Conservation (phyloP, 2,888 invertebrate genomes). For the Atrina japonica region DNA sequence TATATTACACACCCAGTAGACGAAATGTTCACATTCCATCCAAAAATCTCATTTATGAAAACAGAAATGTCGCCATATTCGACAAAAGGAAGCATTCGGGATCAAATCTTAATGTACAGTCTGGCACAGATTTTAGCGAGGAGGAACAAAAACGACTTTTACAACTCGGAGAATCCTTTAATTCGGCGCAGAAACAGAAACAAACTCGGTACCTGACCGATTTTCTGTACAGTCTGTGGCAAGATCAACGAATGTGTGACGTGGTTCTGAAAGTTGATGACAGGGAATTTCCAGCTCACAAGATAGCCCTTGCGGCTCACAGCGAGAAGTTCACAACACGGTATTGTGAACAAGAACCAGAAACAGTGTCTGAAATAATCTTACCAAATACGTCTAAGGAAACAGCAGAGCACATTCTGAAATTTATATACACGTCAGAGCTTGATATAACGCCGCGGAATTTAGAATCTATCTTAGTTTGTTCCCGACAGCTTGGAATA, state of each 20-base stretch:
- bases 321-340: constrained; percentile 58
- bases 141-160: too few species aligned
- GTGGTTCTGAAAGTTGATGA: constrained; percentile 51
- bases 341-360: constrained; percentile 41
- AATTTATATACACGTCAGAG: constrained; percentile 66
- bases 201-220: constrained; percentile 32
- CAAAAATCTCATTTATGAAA: constrained; percentile 20
- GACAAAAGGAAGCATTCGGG: constrained; percentile 1
- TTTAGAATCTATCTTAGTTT: constrained; percentile 59
- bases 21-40: constrained; percentile 14
- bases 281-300: constrained; percentile 61
- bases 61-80: constrained; percentile 18
- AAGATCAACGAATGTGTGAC: constrained; percentile 61
- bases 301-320: constrained; percentile 68
- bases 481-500: constrained; percentile 60
- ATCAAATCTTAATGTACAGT: background rate
- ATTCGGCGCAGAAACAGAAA: too few species aligned
- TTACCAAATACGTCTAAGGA: constrained; percentile 51
- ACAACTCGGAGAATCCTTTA: too few species aligned
- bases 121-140: too few species aligned
- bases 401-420: constrained; percentile 57
- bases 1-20: constrained; percentile 23
- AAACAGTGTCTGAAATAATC: constrained; percentile 49
- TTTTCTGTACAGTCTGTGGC: constrained; percentile 60
- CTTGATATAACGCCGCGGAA: constrained; percentile 56